Base-by-base conservation (phyloP, 2,888 invertebrate species). In the Iphiclides podalirius region DNA sequence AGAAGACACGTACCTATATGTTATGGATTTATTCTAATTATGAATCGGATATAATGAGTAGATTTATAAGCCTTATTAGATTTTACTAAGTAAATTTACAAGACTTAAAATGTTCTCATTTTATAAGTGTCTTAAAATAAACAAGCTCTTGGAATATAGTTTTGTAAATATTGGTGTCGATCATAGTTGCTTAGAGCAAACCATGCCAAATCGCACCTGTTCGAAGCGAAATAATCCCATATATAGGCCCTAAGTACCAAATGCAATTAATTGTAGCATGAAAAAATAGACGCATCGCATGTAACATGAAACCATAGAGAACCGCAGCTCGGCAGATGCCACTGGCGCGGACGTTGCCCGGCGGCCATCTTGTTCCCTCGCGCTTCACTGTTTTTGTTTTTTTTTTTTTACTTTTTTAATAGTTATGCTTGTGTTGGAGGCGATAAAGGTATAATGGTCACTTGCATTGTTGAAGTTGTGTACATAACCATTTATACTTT, bases 271-370 rank as follows among this genome's bases (percentile, higher is more conserved):
- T 52, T 42, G 49, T 60, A 51, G 51, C 53, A 58, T 61, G n/a
- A 67, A 67, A 60, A 11, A 63, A 60, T 61, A 65, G 64, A 58
- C 50, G 47, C 57, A 61, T 60, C 64, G 64, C 64, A 64, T 73
- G 84, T 70, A 82, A 84, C 66, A 59, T 55, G 75, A 84, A 55
- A 70, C 68, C 70, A 64, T 70, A 70, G 69, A 66, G 68, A 66
- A 72, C 80, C 78, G 72, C 76, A 71, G 54, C 64, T 49, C 54
- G 57, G 70, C 76, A 79, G 77, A 79, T 80, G 81, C 70, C 66
- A 67, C 68, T 67, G 52, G 55, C 55, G 63, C 65, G 79, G 80
- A 61, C 80, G 61, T 77, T 78, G 80, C 73, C 77, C 79, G 72
- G 37, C 58, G 59, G 72, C 70, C 72, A 70, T 70, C 53, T 70